phyloP scores from a whole-genome alignment of 2,888 invertebrate genomes.

The Strigamia maritima region DNA sequence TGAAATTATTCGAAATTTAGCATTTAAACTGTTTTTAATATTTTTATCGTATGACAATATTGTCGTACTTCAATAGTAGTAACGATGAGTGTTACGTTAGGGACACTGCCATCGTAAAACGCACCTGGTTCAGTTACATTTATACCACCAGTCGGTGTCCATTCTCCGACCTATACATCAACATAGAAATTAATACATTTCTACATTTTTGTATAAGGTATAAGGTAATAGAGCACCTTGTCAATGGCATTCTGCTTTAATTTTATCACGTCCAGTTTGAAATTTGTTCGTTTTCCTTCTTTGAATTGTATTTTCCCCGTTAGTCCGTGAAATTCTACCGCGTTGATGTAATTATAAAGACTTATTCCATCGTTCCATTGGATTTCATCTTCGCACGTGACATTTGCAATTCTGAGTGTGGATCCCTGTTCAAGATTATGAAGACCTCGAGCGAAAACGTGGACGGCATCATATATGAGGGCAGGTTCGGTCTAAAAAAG shows the following conservation, averaged over 20 bases:
- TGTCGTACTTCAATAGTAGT: constrained; percentile 75
- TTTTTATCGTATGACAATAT: neutral
- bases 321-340: constrained; percentile 75
- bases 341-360: constrained; percentile 70
- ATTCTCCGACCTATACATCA: constrained; percentile 62
- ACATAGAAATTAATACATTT: constrained; percentile 15
- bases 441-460: constrained; percentile 73
- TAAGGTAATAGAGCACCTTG: constrained; percentile 55
- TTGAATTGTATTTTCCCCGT: constrained; percentile 84
- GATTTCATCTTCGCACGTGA: constrained; percentile 69
- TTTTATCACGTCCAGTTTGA: constrained; percentile 80
- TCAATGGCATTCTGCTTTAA: constrained; percentile 72
- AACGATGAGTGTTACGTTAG: constrained; percentile 84
- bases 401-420: constrained; percentile 60
- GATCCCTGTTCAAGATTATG: constrained; percentile 69
- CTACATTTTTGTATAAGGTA: neutral
- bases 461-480: constrained; percentile 79
- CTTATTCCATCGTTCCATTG: constrained; percentile 76
- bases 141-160: constrained; percentile 72
- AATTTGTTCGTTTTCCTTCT: constrained; percentile 76
- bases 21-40: neutral
- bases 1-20: constrained; percentile 50
- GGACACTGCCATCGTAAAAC: constrained; percentile 75
- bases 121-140: constrained; percentile 80
- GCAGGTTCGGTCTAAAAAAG: constrained; percentile 86